Conservation (phyloP, 2,113 vertebrate species). For the Bostrychus sinensis region DNA sequence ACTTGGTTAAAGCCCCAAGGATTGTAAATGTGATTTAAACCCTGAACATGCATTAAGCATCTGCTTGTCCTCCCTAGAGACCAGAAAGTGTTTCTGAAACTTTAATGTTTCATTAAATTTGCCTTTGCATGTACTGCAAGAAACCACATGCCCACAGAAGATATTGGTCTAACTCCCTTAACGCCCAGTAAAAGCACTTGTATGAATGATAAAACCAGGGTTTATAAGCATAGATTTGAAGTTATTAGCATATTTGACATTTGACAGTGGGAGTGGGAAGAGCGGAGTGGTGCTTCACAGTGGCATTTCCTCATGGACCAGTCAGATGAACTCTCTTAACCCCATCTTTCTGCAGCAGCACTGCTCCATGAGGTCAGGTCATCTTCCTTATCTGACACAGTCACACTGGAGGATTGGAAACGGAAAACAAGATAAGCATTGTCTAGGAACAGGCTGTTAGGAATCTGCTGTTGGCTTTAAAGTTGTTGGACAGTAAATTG, state of each 20-base stretch:
- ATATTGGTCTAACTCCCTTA: slow-evolving; percentile 11
- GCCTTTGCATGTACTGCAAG: slow-evolving; percentile 26
- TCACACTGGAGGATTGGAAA: slow-evolving; percentile 34
- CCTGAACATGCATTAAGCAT: slow-evolving; percentile 53
- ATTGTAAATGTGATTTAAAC: slow-evolving; percentile 41
- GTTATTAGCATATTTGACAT: slow-evolving; percentile 63
- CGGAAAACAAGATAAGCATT: slow-evolving; percentile 29
- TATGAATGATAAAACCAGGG: slow-evolving; percentile 9
- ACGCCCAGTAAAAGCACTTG: slow-evolving; percentile 14
- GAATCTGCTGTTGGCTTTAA: slow-evolving; percentile 7
- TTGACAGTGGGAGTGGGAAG: slow-evolving; percentile 43
- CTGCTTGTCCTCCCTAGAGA: slow-evolving; percentile 54
- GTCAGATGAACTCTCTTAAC: slow-evolving; percentile 47
- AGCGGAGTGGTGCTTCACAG: slow-evolving; percentile 35
- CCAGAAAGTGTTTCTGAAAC: slow-evolving; percentile 36
- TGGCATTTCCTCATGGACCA: slow-evolving; percentile 51
- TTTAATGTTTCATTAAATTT: slow-evolving; percentile 59
- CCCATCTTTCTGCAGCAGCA: slow-evolving; percentile 46
- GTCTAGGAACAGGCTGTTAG: slow-evolving; percentile 1
- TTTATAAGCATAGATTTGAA: slow-evolving; percentile 38
- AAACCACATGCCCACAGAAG: slow-evolving; percentile 12
- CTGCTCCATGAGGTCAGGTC: slow-evolving; percentile 35
- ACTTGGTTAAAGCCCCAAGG: slow-evolving; percentile 31
- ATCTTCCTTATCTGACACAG: slow-evolving; percentile 44
- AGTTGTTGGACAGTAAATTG: slow-evolving; percentile 9